Evolutionary conservation across 2,888 invertebrate genomes (phyloP), one percentile per base, ranked within the genome.

Genomic region (Drosophila kokeensis): DNA sequence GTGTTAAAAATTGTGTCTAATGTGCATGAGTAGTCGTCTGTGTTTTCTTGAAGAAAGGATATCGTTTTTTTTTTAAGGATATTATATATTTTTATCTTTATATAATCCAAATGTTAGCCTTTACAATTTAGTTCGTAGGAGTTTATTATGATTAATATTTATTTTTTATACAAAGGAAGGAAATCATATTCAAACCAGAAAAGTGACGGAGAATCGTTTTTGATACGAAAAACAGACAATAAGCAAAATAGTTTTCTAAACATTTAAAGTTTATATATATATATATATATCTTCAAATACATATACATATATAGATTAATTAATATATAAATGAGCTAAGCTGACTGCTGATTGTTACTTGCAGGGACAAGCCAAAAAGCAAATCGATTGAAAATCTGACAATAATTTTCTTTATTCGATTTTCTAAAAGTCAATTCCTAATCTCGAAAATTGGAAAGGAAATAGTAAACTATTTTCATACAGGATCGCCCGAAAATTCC

Each of bases 1-100:
- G 63, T 68, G 52, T 58, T 66, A 27, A 59, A 54, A 54, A 61
- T 36, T 53, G 40, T 36, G 5, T 18, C 29, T 40, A 30, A 18
- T 34, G n/a, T 10, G 30, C 36, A 21, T 11, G 21, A 30, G 61
- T 42, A 4, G 48, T 29, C 21, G n/a, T 36, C 30, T 45, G 53
- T 34, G 55, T 64, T 52, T 64, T 52, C 54, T 40, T n/a, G 2
- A 29, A 7, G 8, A 42, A 15, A 30, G 21, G 24, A 18, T 27
- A 21, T 24, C 2, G 4, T 2, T 32, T 21, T 32, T 21, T 32
- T n/a, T 21, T 30, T 10, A 4, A 21, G 52, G 24, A 32, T 13
- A 18, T 30, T 24, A 1, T 24, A 8, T 10, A 18, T 27, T 13
- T 0, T 45, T 21, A 32, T n/a, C 32, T 52, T 21, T 32, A 32